phyloP scores from a whole-genome alignment of 2,888 invertebrate genomes.

The Ashinkailepas kermadecensis region DNA sequence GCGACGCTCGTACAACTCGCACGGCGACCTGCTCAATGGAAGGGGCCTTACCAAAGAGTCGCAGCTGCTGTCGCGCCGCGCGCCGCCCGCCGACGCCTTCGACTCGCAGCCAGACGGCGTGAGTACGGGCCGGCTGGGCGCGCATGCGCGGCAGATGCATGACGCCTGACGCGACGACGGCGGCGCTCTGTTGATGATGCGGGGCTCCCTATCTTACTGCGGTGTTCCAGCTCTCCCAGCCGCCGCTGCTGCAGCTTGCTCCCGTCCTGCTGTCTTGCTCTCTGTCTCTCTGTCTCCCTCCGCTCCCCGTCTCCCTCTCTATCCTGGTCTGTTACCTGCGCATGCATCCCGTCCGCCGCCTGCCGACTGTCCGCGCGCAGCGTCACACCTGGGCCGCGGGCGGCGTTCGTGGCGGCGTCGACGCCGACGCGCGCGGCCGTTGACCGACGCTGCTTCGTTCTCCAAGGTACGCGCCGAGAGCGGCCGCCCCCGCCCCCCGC shows the following conservation, averaged over 20 bases:
- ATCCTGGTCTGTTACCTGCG: too few species aligned
- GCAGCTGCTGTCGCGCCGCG: constrained; percentile 53
- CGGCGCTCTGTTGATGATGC: constrained; percentile 32
- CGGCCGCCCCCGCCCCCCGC: not conserved
- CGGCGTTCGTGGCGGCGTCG: too few species aligned
- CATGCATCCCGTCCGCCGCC: too few species aligned
- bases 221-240: constrained; percentile 32
- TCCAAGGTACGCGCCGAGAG: not conserved
- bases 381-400: too few species aligned
- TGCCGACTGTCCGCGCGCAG: too few species aligned
- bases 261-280: not conserved
- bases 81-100: constrained; percentile 9
- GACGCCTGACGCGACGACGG: constrained; percentile 29
- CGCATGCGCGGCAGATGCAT: constrained; percentile 14
- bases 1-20: constrained; percentile 86
- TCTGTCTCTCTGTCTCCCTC: constrained; percentile 6
- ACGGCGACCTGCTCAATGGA: constrained; percentile 77
- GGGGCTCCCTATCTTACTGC: not conserved
- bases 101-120: constrained; percentile 13
- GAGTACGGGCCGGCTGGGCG: constrained; percentile 13
- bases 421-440: too few species aligned
- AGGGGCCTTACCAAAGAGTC: constrained; percentile 71
- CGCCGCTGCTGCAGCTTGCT: too few species aligned
- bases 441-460: not conserved
- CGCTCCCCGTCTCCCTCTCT: not conserved